These are phyloP conservation scores for Psittacula derbiana DNA, from an alignment of 2,797 vertebrate genomes.

Conservation along the genomic window DNA sequence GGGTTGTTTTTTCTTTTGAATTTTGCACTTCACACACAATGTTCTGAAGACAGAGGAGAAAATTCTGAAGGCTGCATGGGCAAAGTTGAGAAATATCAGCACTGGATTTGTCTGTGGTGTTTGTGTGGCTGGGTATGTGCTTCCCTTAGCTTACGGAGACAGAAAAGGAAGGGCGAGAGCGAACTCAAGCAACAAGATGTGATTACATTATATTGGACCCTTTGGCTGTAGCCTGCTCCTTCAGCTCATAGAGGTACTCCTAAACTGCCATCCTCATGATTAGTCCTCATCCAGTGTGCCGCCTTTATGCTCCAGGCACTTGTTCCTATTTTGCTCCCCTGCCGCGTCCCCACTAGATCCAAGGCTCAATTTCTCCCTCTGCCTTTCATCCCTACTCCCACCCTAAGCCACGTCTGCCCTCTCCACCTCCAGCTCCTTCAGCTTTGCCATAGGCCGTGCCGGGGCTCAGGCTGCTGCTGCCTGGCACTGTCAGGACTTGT, in stretches of 20 bases:
- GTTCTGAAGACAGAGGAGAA: not conserved
- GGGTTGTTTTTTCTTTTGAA: not conserved
- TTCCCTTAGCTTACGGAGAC: not conserved
- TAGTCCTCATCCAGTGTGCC: not conserved
- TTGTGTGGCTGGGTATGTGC: not conserved
- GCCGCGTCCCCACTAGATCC: not conserved
- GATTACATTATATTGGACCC: not conserved
- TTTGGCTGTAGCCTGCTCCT: not conserved
- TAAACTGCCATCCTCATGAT: not conserved
- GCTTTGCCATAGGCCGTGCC: fast-evolving
- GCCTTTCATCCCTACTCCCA: not conserved
- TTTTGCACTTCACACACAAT: not conserved
- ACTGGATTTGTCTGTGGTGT: not conserved
- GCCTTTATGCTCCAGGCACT: fast-evolving
- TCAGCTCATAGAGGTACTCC: fast-evolving
- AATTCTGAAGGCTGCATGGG: not conserved
- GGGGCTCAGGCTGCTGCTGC: not conserved
- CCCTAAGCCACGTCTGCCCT: not conserved
- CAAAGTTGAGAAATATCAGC: not conserved
- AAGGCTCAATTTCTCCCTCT: not conserved
- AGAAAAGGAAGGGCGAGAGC: not conserved
- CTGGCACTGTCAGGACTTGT: fast-evolving
- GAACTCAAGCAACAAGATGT: not conserved
- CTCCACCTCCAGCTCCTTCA: not conserved
- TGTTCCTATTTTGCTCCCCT: not conserved